Conservation (phyloP, 2,113 vertebrate genomes). For the Oryzias celebensis region DNA sequence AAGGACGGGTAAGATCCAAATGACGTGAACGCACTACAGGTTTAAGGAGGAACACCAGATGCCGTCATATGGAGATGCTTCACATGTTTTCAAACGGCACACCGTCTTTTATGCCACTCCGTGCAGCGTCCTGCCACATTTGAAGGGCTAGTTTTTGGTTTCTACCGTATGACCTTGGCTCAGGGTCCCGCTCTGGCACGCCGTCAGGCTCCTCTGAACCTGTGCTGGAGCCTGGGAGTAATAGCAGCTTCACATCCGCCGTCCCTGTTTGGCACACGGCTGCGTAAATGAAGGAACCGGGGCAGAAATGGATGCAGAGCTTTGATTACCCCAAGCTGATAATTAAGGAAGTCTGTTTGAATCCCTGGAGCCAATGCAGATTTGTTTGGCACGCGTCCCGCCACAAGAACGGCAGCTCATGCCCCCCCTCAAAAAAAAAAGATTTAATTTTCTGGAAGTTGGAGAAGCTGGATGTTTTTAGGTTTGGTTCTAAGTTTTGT, state of each 20-base stretch:
- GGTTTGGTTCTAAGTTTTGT: background rate
- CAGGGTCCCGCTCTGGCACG: conserved; percentile 63
- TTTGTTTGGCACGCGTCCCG: conserved; percentile 69
- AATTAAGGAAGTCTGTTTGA: conserved; percentile 73
- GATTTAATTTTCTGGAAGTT: no score
- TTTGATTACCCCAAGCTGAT: conserved; percentile 77
- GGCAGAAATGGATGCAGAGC: conserved; percentile 67
- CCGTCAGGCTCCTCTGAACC: conserved; percentile 60
- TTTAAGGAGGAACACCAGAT: conserved; percentile 51
- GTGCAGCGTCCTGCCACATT: conserved; percentile 49
- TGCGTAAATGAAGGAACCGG: conserved; percentile 72
- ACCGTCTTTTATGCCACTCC: conserved; percentile 28
- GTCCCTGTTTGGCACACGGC: conserved; percentile 72
- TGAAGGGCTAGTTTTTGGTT: conserved; percentile 64
- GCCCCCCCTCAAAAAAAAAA: background rate
- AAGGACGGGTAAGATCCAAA: conserved; percentile 85
- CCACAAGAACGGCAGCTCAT: conserved; percentile 35
- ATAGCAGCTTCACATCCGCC: conserved; percentile 72
- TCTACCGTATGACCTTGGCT: conserved; percentile 73
- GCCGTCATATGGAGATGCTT: conserved; percentile 33
- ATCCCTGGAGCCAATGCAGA: conserved; percentile 69
- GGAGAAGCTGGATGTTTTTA: no score
- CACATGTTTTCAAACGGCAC: conserved; percentile 33
- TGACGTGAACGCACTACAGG: conserved; percentile 28
- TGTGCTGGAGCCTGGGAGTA: conserved; percentile 69